A percentile compares a stretch with the other conserved stretches of the same genome.
These are phyloP conservation scores for Subacronicta megacephala DNA, from an alignment of 2,888 invertebrate species.

Conservation along the genomic window DNA sequence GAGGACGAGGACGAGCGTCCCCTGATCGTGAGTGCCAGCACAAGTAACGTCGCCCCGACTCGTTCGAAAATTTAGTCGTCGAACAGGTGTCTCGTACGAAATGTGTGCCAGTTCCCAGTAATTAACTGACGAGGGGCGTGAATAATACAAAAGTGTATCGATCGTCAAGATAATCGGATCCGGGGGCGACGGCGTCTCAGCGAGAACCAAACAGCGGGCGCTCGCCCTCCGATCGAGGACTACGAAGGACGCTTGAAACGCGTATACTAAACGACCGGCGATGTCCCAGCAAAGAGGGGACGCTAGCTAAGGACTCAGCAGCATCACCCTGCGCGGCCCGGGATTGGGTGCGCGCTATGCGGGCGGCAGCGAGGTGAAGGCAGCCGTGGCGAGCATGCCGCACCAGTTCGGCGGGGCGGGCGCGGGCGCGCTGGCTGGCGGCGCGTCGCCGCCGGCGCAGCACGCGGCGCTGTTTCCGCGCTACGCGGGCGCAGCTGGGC, in stretches of 20 bases:
- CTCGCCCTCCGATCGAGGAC: constrained; percentile 24
- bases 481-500: constrained; percentile 89
- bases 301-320: constrained; percentile 59
- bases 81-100: constrained; percentile 95
- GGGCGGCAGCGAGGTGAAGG: constrained; percentile 77
- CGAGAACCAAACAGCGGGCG: constrained; percentile 18
- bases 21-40: constrained; percentile 22
- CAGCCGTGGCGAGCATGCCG: constrained; percentile 92
- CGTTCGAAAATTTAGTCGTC: constrained; percentile 92
- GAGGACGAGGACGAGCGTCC: constrained; percentile 34
- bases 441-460: constrained; percentile 92
- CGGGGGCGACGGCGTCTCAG: constrained; percentile 36
- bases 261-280: constrained; percentile 36
- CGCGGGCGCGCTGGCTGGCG: constrained; percentile 92
- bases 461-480: constrained; percentile 91
- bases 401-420: constrained; percentile 93
- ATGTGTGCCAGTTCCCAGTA: constrained; percentile 89
- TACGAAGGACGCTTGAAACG: constrained; percentile 34
- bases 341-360: constrained; percentile 69
- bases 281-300: constrained; percentile 46
- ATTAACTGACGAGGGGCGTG: constrained; percentile 86
- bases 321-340: constrained; percentile 49
- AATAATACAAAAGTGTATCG: constrained; percentile 87
- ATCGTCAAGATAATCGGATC: constrained; percentile 69
- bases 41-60: constrained; percentile 82